phyloP scores from a whole-genome alignment of 2,888 invertebrate genomes.

The Stenoptilia bipunctidactyla region DNA sequence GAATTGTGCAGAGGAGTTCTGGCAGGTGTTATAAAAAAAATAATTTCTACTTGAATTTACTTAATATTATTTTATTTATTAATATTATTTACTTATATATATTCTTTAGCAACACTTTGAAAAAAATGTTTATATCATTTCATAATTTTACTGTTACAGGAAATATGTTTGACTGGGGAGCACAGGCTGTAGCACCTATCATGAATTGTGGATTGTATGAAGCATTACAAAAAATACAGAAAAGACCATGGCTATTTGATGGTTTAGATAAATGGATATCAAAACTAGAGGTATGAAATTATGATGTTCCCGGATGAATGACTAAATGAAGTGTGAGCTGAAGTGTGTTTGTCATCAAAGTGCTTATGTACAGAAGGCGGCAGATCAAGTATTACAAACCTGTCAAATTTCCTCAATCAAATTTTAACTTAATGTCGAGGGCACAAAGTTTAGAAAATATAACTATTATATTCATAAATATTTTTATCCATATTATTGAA shows the following conservation, averaged over 20 bases:
- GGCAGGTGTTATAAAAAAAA: slow-evolving; percentile 73
- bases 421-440: too few species aligned
- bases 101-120: slow-evolving; percentile 1
- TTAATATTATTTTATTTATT: too few species aligned
- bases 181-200: slow-evolving; percentile 88
- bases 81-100: slow-evolving; percentile 3
- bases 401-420: too few species aligned
- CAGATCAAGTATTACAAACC: too few species aligned
- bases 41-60: slow-evolving; percentile 1
- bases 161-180: slow-evolving; percentile 99
- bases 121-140: neutral
- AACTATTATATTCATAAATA: too few species aligned
- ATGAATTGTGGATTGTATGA: slow-evolving; percentile 90
- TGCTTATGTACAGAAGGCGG: too few species aligned
- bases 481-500: too few species aligned
- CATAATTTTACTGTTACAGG: slow-evolving; percentile 56
- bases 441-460: too few species aligned
- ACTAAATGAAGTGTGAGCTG: too few species aligned
- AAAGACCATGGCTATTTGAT: slow-evolving; percentile 93
- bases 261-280: slow-evolving; percentile 86
- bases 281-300: slow-evolving; percentile 69
- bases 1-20: slow-evolving; percentile 77
- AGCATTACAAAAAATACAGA: slow-evolving; percentile 86
- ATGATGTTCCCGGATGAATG: too few species aligned
- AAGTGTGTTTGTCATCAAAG: too few species aligned